Conservation (phyloP, 2,797 vertebrate species). For the Microctenopoma lineatum region DNA sequence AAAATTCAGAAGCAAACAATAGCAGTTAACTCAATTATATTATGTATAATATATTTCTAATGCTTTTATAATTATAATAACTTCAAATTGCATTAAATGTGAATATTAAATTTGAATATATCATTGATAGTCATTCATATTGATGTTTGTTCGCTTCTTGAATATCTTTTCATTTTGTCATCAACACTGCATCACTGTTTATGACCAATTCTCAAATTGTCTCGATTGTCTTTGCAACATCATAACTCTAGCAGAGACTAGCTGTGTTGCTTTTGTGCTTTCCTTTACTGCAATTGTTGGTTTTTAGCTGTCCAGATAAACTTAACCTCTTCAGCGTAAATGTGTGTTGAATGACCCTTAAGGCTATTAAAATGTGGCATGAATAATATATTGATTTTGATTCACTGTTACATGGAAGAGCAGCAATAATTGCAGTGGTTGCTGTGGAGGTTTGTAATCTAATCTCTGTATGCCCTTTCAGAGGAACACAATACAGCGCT, state of each 20-base stretch:
- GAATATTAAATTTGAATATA: conserved; percentile 2
- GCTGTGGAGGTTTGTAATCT: neutral
- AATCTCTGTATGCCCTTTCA: conserved; percentile 2
- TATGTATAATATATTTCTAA: too few species aligned
- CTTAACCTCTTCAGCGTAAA: conserved; percentile 3
- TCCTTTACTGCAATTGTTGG: neutral
- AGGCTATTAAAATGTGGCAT: conserved; percentile 10
- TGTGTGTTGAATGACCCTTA: neutral
- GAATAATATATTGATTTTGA: neutral
- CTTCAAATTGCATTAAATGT: neutral
- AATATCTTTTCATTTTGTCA: neutral
- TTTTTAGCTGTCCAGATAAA: neutral
- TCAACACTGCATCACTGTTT: neutral
- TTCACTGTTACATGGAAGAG: conserved; percentile 13
- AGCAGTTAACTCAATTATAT: neutral
- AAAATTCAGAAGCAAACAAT: neutral
- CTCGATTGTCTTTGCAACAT: too few species aligned
- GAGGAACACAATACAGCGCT: neutral
- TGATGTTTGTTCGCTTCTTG: neutral
- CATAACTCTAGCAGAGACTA: neutral
- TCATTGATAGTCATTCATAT: neutral
- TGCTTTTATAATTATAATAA: neutral
- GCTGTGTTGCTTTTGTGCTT: neutral
- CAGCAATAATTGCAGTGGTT: neutral
- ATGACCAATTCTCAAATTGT: neutral